These are phyloP conservation scores for Sebastes cheni DNA, from an alignment of 2,797 vertebrate species.

Conservation along the genomic window DNA sequence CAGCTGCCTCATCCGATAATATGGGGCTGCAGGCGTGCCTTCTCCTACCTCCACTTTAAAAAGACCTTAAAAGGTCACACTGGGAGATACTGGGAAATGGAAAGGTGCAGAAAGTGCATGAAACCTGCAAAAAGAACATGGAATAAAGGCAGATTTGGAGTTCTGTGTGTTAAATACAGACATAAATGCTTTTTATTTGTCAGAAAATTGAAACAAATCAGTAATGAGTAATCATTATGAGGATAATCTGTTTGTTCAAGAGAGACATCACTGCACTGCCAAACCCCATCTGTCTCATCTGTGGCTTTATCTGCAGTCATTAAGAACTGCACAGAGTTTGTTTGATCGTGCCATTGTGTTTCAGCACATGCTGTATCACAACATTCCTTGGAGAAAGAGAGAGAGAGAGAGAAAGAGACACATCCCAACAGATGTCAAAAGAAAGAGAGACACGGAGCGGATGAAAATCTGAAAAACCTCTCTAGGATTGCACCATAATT, in stretches of 20 bases:
- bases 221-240: conserved; percentile 25
- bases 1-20: conserved; percentile 69
- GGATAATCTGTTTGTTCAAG: conserved; percentile 30
- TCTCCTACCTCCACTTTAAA: conserved; percentile 48
- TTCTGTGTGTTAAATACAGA: background rate
- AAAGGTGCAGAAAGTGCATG: background rate
- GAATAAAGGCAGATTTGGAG: background rate
- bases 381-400: conserved; percentile 3
- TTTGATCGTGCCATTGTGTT: conserved; percentile 44
- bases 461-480: conserved; percentile 34
- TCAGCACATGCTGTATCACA: conserved; percentile 3
- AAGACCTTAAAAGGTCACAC: conserved; percentile 58
- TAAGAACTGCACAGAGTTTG: conserved; percentile 28
- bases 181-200: background rate
- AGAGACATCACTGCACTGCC: background rate
- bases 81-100: background rate
- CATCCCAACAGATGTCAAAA: conserved; percentile 46
- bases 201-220: background rate
- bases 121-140: background rate
- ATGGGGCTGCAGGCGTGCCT: conserved; percentile 49
- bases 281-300: conserved; percentile 44
- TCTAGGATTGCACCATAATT: conserved; percentile 6
- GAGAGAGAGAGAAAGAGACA: background rate
- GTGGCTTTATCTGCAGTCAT: conserved; percentile 31
- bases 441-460: conserved; percentile 4